A percentile compares a stretch with the other conserved stretches of the same genome.
Conservation (phyloP, 2,797 vertebrate species). For the Bradypodion pumilum region DNA sequence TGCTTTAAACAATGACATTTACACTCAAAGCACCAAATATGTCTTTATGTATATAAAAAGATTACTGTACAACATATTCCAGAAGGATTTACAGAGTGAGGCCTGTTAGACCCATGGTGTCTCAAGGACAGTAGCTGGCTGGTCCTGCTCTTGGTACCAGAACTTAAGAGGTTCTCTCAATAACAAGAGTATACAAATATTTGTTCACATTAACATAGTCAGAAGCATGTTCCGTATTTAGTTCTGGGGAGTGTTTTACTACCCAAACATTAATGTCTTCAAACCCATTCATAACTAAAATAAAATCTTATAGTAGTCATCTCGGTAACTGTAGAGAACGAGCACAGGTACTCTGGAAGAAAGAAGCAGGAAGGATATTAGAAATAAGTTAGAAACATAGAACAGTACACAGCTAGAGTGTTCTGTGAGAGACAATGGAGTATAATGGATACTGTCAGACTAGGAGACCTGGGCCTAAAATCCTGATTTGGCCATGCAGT, state of each 20-base stretch:
- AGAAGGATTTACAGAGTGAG: conserved; percentile 23
- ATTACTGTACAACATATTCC: conserved; percentile 19
- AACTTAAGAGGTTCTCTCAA: conserved; percentile 26
- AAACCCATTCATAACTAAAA: conserved; percentile 72
- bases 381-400: not conserved
- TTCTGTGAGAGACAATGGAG: not conserved
- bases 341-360: conserved; percentile 86
- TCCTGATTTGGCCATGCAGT: too few relatives aligned
- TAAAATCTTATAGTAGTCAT: conserved; percentile 94
- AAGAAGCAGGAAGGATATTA: conserved; percentile 5
- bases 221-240: conserved; percentile 4
- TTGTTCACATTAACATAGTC: not conserved
- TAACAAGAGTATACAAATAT: not conserved
- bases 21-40: not conserved
- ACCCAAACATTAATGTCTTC: not conserved
- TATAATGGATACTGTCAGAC: too few relatives aligned
- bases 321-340: conserved; percentile 93
- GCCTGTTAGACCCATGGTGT: not conserved
- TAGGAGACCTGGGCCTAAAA: too few relatives aligned
- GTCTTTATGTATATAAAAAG: conserved; percentile 6
- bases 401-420: not conserved
- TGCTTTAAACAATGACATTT: not conserved
- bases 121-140: conserved; percentile 16
- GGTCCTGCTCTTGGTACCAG: not conserved
- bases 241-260: not conserved